Evolutionary conservation across 2,888 invertebrate genomes (phyloP).

Genomic region (Odontocerum albicorne): DNA sequence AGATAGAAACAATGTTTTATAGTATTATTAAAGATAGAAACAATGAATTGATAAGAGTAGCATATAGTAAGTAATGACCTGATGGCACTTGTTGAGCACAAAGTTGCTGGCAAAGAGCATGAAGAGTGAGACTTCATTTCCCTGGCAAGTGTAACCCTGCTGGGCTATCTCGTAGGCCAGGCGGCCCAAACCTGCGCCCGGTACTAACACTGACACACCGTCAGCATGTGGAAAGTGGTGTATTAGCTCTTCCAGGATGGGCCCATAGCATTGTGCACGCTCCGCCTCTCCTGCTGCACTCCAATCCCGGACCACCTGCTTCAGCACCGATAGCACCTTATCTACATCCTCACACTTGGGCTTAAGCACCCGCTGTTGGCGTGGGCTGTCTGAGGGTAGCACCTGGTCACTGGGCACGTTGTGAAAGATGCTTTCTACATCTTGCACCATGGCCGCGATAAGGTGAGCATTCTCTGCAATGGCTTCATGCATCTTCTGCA

Average conservation of each 20-base stretch:
- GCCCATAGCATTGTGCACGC: constrained; percentile 83
- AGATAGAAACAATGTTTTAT: no score
- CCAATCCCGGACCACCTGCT: constrained; percentile 98
- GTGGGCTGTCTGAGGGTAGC: constrained; percentile 33
- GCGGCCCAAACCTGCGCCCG: constrained; percentile 95
- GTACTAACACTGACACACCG: constrained; percentile 79
- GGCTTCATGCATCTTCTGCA: constrained; percentile 74
- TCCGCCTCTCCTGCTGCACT: constrained; percentile 81
- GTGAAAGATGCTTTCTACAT: constrained; percentile 83
- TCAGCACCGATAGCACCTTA: constrained; percentile 80
- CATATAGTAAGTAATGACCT: no score
- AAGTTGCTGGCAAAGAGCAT: constrained; percentile 98
- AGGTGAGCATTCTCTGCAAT: constrained; percentile 72
- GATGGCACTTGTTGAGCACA: constrained; percentile 81
- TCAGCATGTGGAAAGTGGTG: constrained; percentile 69
- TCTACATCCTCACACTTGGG: constrained; percentile 42
- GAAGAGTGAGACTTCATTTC: constrained; percentile 96
- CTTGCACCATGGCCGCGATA: constrained; percentile 71
- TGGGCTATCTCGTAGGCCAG: constrained; percentile 92
- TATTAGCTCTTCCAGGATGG: constrained; percentile 83
- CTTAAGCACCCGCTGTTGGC: constrained; percentile 13
- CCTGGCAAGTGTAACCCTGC: constrained; percentile 89
- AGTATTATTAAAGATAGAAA: no score
- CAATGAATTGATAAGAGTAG: no score
- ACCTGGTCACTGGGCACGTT: constrained; percentile 57